Evolutionary conservation across 2,888 invertebrate genomes (phyloP), one percentile per base, ranked within the genome.

Genomic region (Pheosia gnoma): DNA sequence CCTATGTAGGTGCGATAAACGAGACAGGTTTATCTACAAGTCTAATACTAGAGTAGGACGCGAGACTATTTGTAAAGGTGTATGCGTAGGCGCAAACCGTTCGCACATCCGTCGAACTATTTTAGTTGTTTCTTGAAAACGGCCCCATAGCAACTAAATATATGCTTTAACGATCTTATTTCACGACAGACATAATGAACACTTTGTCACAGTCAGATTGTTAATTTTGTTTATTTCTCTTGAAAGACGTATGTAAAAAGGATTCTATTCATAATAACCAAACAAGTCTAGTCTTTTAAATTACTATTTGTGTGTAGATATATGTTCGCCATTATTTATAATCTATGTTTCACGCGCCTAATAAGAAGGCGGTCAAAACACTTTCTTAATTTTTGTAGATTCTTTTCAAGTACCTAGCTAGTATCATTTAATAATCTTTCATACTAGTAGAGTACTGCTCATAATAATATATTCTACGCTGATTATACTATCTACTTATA

Each of bases 71-170:
- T 73, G 72, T 80, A 74, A 77, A 75, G 74, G 74, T 74, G 71
- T 75, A 72, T 74, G 69, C 70, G 71, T 65, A 61, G 74, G 74
- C 72, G 73, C 54, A 55, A 55, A n/a, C 55, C 67, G 78, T 80
- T 77, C 73, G 77, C 75, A 78, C 78, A 81, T 85, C 81, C 84
- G 85, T 69, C 68, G 76, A 66, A 82, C 83, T 86, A 86, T 86
- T 86, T 83, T 73, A 38, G 77, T 75, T 67, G 63, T 66, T 75
- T 78, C 70, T 73, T 75, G 68, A 64, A 67, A 77, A 78, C 45
- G 45, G 63, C 75, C 68, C 74, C 75, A 78, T 82, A 75, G 66
- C 70, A 71, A 74, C 78, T 71, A 74, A 69, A 77, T 77, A 66
- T 65, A 66, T 65, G 62, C 66, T 68, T 68, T 67, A 60, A 68